These are phyloP conservation scores for Dendrocincla fuliginosa DNA, from an alignment of 2,797 vertebrate species.

Conservation along the genomic window DNA sequence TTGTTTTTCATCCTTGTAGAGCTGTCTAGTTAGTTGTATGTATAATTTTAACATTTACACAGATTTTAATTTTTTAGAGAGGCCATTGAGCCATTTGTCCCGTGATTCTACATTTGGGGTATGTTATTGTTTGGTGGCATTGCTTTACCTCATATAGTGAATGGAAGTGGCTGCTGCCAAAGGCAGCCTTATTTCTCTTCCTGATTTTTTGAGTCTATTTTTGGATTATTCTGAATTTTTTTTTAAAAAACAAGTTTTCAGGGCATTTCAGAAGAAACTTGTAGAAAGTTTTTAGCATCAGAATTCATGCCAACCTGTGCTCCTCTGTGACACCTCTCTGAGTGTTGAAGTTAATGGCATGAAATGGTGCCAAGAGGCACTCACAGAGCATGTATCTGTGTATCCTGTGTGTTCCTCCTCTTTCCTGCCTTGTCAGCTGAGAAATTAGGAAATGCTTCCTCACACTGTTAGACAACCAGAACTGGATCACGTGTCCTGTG, in stretches of 20 bases:
- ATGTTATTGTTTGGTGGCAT: not conserved
- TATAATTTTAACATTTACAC: not conserved
- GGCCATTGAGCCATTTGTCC: not conserved
- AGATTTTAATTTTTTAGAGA: not conserved
- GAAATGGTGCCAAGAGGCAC: not conserved
- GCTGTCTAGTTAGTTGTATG: not conserved
- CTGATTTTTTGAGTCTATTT: not conserved
- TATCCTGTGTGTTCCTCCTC: not conserved
- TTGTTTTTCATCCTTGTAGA: not conserved
- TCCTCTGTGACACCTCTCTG: not conserved
- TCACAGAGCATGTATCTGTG: not conserved
- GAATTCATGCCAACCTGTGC: not conserved
- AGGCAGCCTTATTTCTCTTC: not conserved
- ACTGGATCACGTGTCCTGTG: not conserved
- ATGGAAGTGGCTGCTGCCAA: not conserved
- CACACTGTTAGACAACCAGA: not conserved
- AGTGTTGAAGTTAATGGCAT: not conserved
- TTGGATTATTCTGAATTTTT: not conserved
- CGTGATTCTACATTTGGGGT: not conserved
- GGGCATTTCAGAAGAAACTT: not conserved
- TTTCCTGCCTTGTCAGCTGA: not conserved
- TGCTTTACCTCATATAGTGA: not conserved
- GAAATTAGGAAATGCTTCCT: not conserved
- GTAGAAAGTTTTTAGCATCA: not conserved
- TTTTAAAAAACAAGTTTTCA: not conserved